These are phyloP conservation scores for Myxocyprinus asiaticus DNA, from an alignment of 2,113 vertebrate genomes.

Conservation along the genomic window DNA sequence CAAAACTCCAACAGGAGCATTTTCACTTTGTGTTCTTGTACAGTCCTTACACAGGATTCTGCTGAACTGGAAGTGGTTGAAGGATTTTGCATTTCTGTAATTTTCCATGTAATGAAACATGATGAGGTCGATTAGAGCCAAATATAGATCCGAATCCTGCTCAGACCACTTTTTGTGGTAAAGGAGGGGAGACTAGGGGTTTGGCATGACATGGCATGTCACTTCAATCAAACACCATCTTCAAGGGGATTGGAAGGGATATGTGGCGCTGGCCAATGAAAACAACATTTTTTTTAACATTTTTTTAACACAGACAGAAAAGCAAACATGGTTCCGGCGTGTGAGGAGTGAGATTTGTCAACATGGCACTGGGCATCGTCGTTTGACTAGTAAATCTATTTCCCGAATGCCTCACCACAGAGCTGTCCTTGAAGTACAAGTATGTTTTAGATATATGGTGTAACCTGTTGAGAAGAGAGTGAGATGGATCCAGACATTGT, in stretches of 20 bases:
- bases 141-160: slow-evolving; percentile 52
- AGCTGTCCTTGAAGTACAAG: slow-evolving; percentile 17
- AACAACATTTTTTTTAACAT: slow-evolving; percentile 51
- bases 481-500: background rate
- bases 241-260: slow-evolving; percentile 20
- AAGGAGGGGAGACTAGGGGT: slow-evolving; percentile 28
- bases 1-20: slow-evolving; percentile 27
- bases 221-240: slow-evolving; percentile 55
- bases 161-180: slow-evolving; percentile 43
- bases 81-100: slow-evolving; percentile 52
- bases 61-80: slow-evolving; percentile 49
- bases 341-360: slow-evolving; percentile 3
- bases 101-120: slow-evolving; percentile 58
- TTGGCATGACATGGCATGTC: slow-evolving; percentile 58
- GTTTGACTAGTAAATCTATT: slow-evolving; percentile 23
- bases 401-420: slow-evolving; percentile 1
- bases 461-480: slow-evolving; percentile 9
- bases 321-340: slow-evolving; percentile 22
- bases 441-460: slow-evolving; percentile 22
- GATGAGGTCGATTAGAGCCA: slow-evolving; percentile 57
- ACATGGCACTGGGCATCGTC: slow-evolving; percentile 27
- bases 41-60: slow-evolving; percentile 45
- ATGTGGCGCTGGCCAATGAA: slow-evolving; percentile 28
- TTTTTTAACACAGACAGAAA: slow-evolving; percentile 6
- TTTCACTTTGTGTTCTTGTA: slow-evolving; percentile 49